Conservation (phyloP, 2,888 invertebrate species). For the Apocheima hispidaria region DNA sequence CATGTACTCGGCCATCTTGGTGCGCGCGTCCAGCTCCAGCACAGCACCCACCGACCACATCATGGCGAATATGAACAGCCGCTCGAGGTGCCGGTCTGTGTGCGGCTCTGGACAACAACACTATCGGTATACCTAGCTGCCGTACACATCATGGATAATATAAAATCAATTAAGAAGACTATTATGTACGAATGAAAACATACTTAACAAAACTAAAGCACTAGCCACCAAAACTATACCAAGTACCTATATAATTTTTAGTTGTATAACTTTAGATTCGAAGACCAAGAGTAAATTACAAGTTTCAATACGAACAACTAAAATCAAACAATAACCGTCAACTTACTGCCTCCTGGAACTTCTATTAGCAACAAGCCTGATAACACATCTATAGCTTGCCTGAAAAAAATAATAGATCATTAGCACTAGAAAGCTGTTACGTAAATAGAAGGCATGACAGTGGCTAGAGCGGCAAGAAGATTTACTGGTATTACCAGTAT, state of each 20-base stretch:
- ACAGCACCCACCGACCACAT: conserved; percentile 97
- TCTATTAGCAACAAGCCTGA: conserved; percentile 89
- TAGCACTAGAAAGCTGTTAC: neutral
- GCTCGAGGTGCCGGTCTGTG: conserved; percentile 89
- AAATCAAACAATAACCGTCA: neutral
- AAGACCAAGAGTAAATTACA: neutral
- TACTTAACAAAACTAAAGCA: no score
- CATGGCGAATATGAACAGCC: conserved; percentile 91
- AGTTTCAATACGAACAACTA: neutral
- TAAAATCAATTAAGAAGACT: no score
- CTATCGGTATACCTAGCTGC: neutral
- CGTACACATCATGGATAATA: neutral
- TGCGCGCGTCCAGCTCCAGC: conserved; percentile 91
- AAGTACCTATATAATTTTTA: no score
- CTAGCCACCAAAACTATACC: no score
- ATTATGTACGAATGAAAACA: no score
- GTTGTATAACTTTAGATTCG: no score
- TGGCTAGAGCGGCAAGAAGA: neutral
- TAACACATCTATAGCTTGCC: conserved; percentile 92
- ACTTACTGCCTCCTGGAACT: conserved; percentile 78
- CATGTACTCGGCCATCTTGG: conserved; percentile 90
- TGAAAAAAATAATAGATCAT: conserved; percentile 45
- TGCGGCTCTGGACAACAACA: conserved; percentile 54
- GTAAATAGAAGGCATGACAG: neutral
- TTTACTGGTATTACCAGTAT: no score